A percentile compares a stretch with the other conserved stretches of the same genome.
phyloP scores from a whole-genome alignment of 2,797 vertebrate species.

The Lepilemur ruficaudatus region DNA sequence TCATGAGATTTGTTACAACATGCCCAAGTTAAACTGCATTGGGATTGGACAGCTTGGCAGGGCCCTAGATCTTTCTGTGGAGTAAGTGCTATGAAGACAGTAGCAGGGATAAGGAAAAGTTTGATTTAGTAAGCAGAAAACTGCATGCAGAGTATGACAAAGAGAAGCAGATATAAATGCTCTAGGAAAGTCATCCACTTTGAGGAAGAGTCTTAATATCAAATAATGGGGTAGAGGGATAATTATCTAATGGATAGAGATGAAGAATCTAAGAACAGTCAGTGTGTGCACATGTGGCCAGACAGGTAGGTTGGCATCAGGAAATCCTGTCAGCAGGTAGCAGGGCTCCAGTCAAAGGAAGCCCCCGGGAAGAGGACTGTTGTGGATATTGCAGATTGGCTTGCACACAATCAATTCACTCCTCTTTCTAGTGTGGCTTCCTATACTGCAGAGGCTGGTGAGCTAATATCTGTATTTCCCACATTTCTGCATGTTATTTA shows the following conservation, averaged over 20 bases:
- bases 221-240: neutral
- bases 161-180: neutral
- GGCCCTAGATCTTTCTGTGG: neutral
- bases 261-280: neutral
- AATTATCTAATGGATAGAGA: neutral
- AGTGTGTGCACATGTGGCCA: neutral
- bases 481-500: neutral
- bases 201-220: neutral
- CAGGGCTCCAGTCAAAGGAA: neutral
- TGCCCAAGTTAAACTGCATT: neutral
- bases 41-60: neutral
- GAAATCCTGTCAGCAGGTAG: neutral
- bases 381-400: neutral
- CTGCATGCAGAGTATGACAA: neutral
- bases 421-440: neutral
- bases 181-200: neutral
- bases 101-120: neutral
- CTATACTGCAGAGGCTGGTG: neutral
- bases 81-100: neutral
- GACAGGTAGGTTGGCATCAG: neutral
- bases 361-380: accelerated
- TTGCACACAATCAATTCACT: neutral
- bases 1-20: neutral
- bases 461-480: neutral
- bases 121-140: neutral